These are phyloP conservation scores for Galeruca laticollis DNA, from an alignment of 2,888 invertebrate genomes.

Conservation along the genomic window DNA sequence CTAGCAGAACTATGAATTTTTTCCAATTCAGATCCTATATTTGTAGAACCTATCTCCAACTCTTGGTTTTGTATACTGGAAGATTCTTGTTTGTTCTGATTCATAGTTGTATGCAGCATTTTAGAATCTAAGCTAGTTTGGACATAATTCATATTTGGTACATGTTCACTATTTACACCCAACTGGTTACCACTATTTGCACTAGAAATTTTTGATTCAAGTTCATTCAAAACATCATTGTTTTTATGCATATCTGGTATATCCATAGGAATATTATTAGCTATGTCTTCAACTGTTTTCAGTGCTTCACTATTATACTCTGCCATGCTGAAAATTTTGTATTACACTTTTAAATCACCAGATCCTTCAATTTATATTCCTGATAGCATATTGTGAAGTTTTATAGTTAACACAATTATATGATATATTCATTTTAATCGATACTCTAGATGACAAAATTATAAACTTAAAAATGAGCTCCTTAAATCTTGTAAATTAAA, in stretches of 20 bases:
- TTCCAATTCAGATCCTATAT: constrained; percentile 36
- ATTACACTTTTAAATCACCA: constrained; percentile 6
- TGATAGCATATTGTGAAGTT: constrained; percentile 19
- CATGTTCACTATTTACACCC: constrained; percentile 16
- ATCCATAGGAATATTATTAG: constrained; percentile 32
- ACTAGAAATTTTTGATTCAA: constrained; percentile 28
- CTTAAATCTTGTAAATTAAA: constrained; percentile 41
- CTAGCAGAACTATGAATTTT: constrained; percentile 38
- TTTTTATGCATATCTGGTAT: constrained; percentile 29
- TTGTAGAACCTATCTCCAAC: constrained; percentile 8
- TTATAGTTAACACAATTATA: constrained; percentile 23
- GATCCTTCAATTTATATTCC: constrained; percentile 17
- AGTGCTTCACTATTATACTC: constrained; percentile 38
- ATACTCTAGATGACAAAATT: constrained; percentile 14
- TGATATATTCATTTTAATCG: constrained; percentile 19
- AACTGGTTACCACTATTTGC: constrained; percentile 15
- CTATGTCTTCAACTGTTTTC: constrained; percentile 35
- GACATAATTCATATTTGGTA: constrained; percentile 21
- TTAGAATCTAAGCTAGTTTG: constrained; percentile 26
- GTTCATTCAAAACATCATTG: constrained; percentile 28
- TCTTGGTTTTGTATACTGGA: constrained; percentile 13
- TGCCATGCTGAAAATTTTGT: constrained; percentile 35
- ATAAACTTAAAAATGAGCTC: constrained; percentile 21
- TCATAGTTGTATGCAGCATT: constrained; percentile 12
- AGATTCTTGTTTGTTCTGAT: constrained; percentile 20